Base-by-base conservation (phyloP, 1,140 invertebrate genomes). In the Eriosoma lanigerum region DNA sequence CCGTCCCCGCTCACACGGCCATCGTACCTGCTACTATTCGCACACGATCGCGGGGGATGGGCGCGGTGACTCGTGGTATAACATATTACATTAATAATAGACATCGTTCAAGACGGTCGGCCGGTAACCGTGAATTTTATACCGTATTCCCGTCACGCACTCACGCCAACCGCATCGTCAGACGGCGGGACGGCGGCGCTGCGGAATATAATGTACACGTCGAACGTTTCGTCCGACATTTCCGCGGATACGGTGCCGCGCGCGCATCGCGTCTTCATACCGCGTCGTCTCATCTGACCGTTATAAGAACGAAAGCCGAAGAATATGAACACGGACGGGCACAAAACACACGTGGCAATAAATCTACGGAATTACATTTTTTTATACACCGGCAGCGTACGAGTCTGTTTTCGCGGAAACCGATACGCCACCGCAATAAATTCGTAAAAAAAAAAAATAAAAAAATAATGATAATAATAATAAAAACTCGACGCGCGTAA, bases 61-160 rank as follows among this genome's bases (percentile, higher is more conserved):
- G 32, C 3, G 32, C 32, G 32, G 32, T 8, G 32, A 38, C 8
- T 38, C 32, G 32, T 8, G 32, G 32, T 38, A 38, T 4, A 3
- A 38, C 32, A 8, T 8, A 38, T 38, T 38, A 38, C 8, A 38
- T 38, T 38, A 38, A 38, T 38, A 38, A 38, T 38, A 38, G 3
- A 38, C 32, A 38, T 38, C 32, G 32, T 38, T 38, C 32, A 38
- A 38, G 3, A 38, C 3, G 32, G 8, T 8, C 8, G 32, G 32
- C 32, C 32, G 32, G 32, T 38, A 38, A 38, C 32, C 32, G 29
- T 19, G 60, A 17, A 38, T 38, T 64, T 64, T 64, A 38, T 38
- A 64, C 62, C n/a, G 62, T n/a, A 64, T 64, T 64, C 62, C 19
- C 32, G 62, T 38, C 62, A 64, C 62, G 62, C 32, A 29, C 62